Evolutionary conservation across 2,113 vertebrate species (phyloP), one percentile per base, ranked within the genome.

Genomic region (Pluvialis apricaria): DNA sequence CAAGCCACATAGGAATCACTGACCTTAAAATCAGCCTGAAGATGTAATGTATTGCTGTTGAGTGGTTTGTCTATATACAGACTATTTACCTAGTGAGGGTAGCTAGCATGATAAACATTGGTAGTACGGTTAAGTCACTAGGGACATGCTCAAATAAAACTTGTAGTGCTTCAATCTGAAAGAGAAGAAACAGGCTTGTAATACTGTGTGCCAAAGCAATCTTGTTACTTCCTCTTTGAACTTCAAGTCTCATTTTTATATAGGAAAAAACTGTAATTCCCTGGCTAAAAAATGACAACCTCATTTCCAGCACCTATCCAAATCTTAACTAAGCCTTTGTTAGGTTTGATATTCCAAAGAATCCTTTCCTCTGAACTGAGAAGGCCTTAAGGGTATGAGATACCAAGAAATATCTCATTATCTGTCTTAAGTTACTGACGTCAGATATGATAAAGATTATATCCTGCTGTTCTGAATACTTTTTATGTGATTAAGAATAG

Each of bases 161-260:
- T 60, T 73, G 32, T 16, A 62, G n/a, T 60, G 20, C 76, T 77
- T 60, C 68, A 60, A 20, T 28, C 38, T 31, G 40, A 62, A 94
- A 82, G 58, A 95, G 78, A 80, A 92, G 47, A 86, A 92, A 71
- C 78, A 86, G 79, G 21, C 32, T 86, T 83, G 28, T 66, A 71
- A 60, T 80, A 13, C 32, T 31, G 18, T 16, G 60, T 90, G 86
- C 79, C 79, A 93, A 94, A 85, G 21, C 88, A 77, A 92, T 88
- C 76, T 64, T 92, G 32, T 95, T 86, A 71, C 64, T 96, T 96
- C 83, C 72, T 94, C 61, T 86, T 92, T 86, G 42, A 95, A 91
- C 55, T 84, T 88, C 49, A 90, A 95, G 26, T 18, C 34, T 68
- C 19, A 0, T 65, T 94, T 92, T 92, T 89, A 78, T 64, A 36